Evolutionary conservation across 2,888 invertebrate genomes (phyloP).

Genomic region (Dione vanillae): DNA sequence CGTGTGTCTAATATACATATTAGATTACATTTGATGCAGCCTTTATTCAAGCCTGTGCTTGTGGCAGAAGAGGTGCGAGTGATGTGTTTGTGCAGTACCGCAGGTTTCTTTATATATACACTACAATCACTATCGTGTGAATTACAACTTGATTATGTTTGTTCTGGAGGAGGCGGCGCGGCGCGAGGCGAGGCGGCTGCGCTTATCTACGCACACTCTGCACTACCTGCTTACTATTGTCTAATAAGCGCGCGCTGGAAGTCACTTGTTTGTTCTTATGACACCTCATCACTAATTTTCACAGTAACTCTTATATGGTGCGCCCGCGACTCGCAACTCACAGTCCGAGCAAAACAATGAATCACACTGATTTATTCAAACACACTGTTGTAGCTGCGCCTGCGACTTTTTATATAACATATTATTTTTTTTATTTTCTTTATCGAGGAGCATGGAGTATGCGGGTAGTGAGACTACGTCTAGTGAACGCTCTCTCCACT

Average conservation of each 20-base stretch:
- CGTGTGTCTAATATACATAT: no score
- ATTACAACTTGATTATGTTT: constrained; percentile 41
- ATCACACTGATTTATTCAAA: constrained; percentile 7
- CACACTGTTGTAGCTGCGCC: not conserved
- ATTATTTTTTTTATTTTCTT: not conserved
- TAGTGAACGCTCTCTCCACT: no score
- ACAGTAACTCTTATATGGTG: constrained; percentile 27
- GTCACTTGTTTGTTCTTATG: constrained; percentile 21
- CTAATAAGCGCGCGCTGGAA: not conserved
- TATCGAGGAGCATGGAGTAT: not conserved
- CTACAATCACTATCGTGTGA: constrained; percentile 35
- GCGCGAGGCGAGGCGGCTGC: not conserved
- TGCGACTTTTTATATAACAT: not conserved
- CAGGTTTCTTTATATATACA: constrained; percentile 28
- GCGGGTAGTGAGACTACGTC: no score
- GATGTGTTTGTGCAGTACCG: constrained; percentile 10
- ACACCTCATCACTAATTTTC: constrained; percentile 38
- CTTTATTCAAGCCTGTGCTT: not conserved
- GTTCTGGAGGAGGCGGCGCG: constrained; percentile 24
- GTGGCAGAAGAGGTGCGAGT: not conserved
- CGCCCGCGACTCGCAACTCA: no score
- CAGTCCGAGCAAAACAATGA: constrained; percentile 20
- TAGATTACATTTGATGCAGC: not conserved
- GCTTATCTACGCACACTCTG: constrained; percentile 17
- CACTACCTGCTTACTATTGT: constrained; percentile 10